Evolutionary conservation across 2,888 invertebrate species (phyloP).

Genomic region (Fragum fragum): DNA sequence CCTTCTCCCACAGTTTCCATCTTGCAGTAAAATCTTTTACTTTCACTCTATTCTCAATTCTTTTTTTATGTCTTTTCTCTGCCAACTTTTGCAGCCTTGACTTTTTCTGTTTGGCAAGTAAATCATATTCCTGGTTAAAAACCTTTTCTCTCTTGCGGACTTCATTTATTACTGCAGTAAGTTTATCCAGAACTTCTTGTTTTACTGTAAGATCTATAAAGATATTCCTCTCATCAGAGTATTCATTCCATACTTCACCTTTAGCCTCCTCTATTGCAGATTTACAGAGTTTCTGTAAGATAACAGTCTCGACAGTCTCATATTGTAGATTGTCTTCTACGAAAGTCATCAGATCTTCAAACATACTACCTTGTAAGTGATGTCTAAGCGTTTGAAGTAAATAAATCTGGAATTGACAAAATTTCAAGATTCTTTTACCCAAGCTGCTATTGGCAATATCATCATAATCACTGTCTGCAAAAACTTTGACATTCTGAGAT

Average conservation of each 20-base stretch:
- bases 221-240: conserved; percentile 24
- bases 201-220: conserved; percentile 48
- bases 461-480: too few species aligned
- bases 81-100: conserved; percentile 49
- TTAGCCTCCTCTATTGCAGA: conserved; percentile 36
- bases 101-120: conserved; percentile 51
- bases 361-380: not conserved
- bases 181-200: conserved; percentile 23
- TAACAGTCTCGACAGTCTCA: conserved; percentile 16
- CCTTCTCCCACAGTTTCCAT: conserved; percentile 3
- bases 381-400: not conserved
- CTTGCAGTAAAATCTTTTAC: not conserved
- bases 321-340: conserved; percentile 6
- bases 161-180: conserved; percentile 21
- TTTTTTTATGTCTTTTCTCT: conserved; percentile 37
- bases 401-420: conserved; percentile 25
- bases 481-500: too few species aligned
- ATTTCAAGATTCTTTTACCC: too few species aligned
- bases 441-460: too few species aligned
- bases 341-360: not conserved
- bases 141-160: conserved; percentile 33
- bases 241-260: conserved; percentile 52
- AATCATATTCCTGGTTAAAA: conserved; percentile 38
- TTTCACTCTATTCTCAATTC: conserved; percentile 9
- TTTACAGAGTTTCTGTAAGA: conserved; percentile 36